phyloP scores from a whole-genome alignment of 2,888 invertebrate genomes.

The Chesias legatella region DNA sequence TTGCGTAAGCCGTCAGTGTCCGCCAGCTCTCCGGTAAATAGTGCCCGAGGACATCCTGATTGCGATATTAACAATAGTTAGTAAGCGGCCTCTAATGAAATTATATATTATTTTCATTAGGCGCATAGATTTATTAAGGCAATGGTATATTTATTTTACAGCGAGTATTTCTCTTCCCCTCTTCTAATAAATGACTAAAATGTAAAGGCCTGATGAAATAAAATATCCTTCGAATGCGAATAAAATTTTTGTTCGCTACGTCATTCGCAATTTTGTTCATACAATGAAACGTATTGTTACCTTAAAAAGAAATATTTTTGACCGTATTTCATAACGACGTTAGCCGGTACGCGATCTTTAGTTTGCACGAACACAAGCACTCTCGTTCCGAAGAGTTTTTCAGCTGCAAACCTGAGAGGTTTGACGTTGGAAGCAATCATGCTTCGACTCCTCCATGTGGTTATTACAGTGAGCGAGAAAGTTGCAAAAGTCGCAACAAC shows the following conservation, averaged over 20 bases:
- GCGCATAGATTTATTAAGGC: conserved; percentile 9
- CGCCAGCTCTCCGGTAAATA: conserved; percentile 46
- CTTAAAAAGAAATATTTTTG: not conserved
- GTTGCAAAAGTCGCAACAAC: too few species aligned
- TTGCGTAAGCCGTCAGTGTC: conserved; percentile 49
- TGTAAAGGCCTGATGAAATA: too few species aligned
- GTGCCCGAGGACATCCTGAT: conserved; percentile 54
- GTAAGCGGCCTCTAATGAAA: conserved; percentile 28
- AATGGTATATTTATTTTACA: conserved; percentile 13
- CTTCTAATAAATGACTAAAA: too few species aligned
- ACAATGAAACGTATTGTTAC: too few species aligned
- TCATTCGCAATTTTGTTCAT: too few species aligned
- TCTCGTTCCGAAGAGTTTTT: conserved; percentile 20
- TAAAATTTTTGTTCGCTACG: too few species aligned
- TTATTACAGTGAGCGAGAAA: too few species aligned
- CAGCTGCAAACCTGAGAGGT: conserved; percentile 25
- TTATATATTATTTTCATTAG: conserved; percentile 24
- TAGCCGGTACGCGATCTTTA: conserved; percentile 20
- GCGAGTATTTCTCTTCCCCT: not conserved
- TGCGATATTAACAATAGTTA: conserved; percentile 47
- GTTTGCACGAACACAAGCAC: conserved; percentile 30
- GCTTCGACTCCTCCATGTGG: conserved; percentile 7
- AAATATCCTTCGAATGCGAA: too few species aligned
- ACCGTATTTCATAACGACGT: conserved; percentile 10
- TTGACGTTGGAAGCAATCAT: conserved; percentile 15